Percentiles rank a stretch among this genome's conserved stretches.
phyloP scores from a whole-genome alignment of 2,113 vertebrate genomes.

The Trichechus manatus region DNA sequence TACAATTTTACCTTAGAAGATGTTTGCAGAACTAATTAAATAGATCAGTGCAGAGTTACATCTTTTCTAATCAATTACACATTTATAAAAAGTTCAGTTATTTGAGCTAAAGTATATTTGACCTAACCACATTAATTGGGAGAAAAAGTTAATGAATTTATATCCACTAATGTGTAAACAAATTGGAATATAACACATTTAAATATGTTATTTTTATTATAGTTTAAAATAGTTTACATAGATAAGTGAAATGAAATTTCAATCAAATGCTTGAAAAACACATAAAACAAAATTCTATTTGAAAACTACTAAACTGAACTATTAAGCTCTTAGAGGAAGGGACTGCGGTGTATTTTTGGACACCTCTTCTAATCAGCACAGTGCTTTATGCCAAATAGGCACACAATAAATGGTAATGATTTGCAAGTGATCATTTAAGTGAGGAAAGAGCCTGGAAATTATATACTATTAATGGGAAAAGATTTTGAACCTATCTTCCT shows the following conservation, averaged over 20 bases:
- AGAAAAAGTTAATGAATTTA: constrained; percentile 17
- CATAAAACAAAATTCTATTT: neutral
- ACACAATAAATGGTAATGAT: neutral
- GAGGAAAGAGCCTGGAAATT: neutral
- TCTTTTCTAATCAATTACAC: constrained; percentile 4
- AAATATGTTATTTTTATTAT: neutral
- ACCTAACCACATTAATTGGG: neutral
- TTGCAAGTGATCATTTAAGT: neutral
- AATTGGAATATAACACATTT: neutral
- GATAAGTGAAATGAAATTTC: neutral
- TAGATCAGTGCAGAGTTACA: neutral
- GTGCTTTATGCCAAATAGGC: neutral
- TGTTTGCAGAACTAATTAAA: neutral
- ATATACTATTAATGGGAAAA: neutral
- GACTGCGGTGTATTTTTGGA: neutral
- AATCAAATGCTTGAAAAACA: constrained; percentile 10
- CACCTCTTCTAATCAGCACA: neutral
- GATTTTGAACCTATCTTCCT: neutral
- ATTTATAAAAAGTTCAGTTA: constrained; percentile 29
- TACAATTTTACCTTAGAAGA: neutral
- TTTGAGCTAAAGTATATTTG: neutral
- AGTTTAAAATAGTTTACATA: constrained; percentile 24
- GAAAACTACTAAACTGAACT: neutral
- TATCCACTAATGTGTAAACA: neutral
- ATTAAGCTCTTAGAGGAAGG: neutral